Evolutionary conservation across 2,113 vertebrate species (phyloP), one percentile per base, ranked within the genome.

Genomic region (Etia nguti): DNA sequence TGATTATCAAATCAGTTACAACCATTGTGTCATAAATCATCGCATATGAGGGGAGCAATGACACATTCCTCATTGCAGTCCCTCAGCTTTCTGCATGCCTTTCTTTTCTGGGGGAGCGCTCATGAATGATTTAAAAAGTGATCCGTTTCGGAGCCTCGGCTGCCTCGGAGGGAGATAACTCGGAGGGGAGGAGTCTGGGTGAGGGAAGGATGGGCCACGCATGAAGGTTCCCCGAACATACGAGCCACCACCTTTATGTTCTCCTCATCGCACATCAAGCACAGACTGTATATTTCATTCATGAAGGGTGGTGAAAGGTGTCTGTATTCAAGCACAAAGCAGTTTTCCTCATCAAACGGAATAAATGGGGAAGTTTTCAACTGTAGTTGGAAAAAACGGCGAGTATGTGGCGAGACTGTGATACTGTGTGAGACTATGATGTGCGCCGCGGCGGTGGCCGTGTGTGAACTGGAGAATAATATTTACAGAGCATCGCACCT

Each of bases 1-100:
- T 91, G 95, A 96, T 96, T 95, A 96, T 96, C 94, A 96, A 96
- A 96, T 96, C 95, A 93, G 93, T 95, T 91, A 92, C 92, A 93
- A 90, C 86, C 89, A 80, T 86, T 62, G 88, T 90, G 92, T 93
- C 95, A 95, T 96, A 96, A 96, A 96, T 96, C 96, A 94, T 86
- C 31, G 83, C 88, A 75, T 93, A 94, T 89, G 90, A 95, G 93
- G 80, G 80, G 86, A 88, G 84, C 92, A 88, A 93, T 93, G 92
- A 91, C 93, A 93, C 93, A 85, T 94, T 91, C 85, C 89, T 94
- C 92, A 88, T 92, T 87, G 88, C 81, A 26, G 82, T 85, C 84
- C 85, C 89, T 75, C 81, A 50, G 94, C 88, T 94, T 93, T 94
- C 89, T 90, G 93, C 92, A 82, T 89, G 93, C 88, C 94, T 92